Evolutionary conservation across 2,797 vertebrate genomes (phyloP).

Genomic region (Muraenolepis orangiensis): DNA sequence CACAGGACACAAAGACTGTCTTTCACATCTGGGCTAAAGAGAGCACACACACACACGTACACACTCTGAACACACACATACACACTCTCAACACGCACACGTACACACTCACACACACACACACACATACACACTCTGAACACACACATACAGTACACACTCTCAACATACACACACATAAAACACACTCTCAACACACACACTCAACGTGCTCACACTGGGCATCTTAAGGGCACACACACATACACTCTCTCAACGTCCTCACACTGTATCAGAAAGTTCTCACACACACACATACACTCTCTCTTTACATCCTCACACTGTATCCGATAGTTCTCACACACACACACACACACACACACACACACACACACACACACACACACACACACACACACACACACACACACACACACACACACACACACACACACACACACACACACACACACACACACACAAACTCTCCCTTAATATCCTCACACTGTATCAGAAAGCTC

Average conservation of each 20-base stretch:
- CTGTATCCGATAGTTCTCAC: constrained; percentile 32
- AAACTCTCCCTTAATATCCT: too few species aligned
- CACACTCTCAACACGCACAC: constrained; percentile 14
- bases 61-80: constrained; percentile 29
- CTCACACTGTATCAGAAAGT: constrained; percentile 31
- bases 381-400: constrained; percentile 22
- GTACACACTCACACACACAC: constrained; percentile 42
- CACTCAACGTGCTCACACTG: constrained; percentile 49
- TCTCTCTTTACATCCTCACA: too few species aligned
- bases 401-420: too few species aligned
- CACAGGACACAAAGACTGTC: constrained; percentile 73
- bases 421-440: neutral
- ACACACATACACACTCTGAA: constrained; percentile 31
- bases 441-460: neutral
- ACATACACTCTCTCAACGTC: constrained; percentile 12
- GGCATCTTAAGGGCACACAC: constrained; percentile 63
- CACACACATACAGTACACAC: constrained; percentile 23
- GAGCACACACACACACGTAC: constrained; percentile 64
- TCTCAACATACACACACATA: constrained; percentile 42
- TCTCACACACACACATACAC: constrained; percentile 43
- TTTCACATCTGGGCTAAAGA: constrained; percentile 74
- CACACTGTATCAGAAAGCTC: constrained; percentile 30
- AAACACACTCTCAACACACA: constrained; percentile 51
- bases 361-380: constrained; percentile 28
- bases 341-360: constrained; percentile 42